A percentile compares a stretch with the other conserved stretches of the same genome.
phyloP scores from a whole-genome alignment of 2,113 vertebrate genomes.

The Eudorcas thomsonii region DNA sequence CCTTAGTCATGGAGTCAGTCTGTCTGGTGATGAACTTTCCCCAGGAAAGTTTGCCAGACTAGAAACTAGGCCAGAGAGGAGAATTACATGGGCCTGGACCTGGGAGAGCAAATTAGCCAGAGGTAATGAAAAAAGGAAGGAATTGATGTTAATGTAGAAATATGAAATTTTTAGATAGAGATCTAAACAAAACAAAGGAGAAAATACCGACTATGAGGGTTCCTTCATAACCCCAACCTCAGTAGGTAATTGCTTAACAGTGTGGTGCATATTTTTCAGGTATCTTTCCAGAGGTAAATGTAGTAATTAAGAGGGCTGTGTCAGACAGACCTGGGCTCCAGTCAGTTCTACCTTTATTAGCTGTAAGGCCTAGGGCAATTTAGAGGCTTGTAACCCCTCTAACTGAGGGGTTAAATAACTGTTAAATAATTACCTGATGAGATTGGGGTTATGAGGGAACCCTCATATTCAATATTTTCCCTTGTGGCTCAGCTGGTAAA shows the following conservation, averaged over 20 bases:
- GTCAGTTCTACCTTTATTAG: neutral
- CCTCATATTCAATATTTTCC: neutral
- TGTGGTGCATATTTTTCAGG: neutral
- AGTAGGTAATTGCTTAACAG: neutral
- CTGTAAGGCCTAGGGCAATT: neutral
- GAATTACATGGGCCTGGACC: neutral
- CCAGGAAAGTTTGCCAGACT: too few species aligned
- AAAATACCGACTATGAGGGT: neutral
- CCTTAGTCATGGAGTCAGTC: neutral
- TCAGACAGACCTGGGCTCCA: neutral
- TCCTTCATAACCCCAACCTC: neutral
- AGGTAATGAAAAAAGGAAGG: neutral
- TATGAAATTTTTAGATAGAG: neutral
- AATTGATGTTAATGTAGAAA: neutral
- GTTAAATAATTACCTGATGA: neutral
- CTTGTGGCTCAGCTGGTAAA: neutral
- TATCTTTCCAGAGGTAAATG: neutral
- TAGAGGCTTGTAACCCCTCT: neutral
- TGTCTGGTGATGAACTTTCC: neutral
- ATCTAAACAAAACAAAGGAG: neutral
- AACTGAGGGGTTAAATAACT: neutral
- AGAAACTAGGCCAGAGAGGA: neutral
- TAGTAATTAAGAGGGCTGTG: neutral
- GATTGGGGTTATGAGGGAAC: neutral
- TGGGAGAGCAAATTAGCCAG: neutral